phyloP scores from a whole-genome alignment of 2,113 vertebrate species.

The Saguinus imperator region DNA sequence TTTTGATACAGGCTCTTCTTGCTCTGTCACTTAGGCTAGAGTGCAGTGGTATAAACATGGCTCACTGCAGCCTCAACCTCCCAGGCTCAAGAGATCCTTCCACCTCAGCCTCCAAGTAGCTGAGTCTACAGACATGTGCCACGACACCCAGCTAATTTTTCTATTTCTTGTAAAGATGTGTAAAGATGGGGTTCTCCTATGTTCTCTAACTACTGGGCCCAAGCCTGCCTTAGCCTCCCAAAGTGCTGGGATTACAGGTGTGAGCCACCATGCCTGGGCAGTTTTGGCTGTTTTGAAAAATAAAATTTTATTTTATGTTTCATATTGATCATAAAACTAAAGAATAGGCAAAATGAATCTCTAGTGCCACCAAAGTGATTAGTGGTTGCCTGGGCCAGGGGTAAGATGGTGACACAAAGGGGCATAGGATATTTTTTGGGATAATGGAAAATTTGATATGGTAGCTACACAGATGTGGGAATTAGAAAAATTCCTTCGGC shows the following conservation, averaged over 20 bases:
- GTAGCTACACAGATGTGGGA: not conserved
- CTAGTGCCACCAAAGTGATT: not conserved
- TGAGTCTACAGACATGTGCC: not conserved
- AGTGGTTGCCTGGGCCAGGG: not conserved
- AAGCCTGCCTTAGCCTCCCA: not conserved
- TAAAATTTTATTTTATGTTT: not conserved
- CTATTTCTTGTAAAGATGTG: not conserved
- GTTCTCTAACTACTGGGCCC: not conserved
- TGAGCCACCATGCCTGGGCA: not conserved
- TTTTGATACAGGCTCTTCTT: not conserved
- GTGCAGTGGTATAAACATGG: not conserved
- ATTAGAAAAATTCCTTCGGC: too few relatives aligned
- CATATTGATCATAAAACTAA: not conserved
- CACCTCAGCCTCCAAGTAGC: not conserved
- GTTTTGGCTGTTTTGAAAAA: slow-evolving; percentile 27
- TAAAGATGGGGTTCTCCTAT: not conserved
- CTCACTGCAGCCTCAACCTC: not conserved
- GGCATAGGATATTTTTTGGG: not conserved
- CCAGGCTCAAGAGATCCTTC: not conserved
- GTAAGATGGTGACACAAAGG: not conserved
- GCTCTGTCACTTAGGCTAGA: not conserved
- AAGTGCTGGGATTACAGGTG: not conserved
- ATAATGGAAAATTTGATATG: not conserved
- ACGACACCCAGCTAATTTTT: not conserved
- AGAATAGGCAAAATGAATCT: not conserved